phyloP scores from a whole-genome alignment of 1,140 invertebrate species.

The Heliconius eleuchia region DNA sequence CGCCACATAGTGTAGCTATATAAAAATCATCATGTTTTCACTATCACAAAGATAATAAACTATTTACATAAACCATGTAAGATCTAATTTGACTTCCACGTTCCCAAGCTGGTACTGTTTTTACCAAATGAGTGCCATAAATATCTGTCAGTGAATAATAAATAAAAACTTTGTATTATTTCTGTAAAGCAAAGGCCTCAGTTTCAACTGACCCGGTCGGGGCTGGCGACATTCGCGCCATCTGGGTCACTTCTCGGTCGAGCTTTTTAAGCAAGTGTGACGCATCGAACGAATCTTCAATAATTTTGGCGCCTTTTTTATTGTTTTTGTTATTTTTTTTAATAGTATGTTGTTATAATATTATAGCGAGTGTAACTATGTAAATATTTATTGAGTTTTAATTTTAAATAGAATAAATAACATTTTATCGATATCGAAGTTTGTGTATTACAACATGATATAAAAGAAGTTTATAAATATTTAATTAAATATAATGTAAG shows the following conservation, averaged over 20 bases:
- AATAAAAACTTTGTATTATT: constrained; percentile 39
- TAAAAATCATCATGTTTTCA: too few relatives aligned
- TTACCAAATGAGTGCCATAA: constrained; percentile 19
- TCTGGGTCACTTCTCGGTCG: constrained; percentile 66
- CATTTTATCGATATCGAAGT: too few relatives aligned
- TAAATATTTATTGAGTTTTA: too few relatives aligned
- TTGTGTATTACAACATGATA: neutral
- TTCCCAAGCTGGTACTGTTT: neutral
- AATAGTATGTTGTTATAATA: too few relatives aligned
- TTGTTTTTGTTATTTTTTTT: neutral
- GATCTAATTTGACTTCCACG: neutral
- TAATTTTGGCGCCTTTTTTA: neutral
- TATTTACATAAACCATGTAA: too few relatives aligned
- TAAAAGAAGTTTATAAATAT: neutral
- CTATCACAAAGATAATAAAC: too few relatives aligned
- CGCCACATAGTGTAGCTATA: too few relatives aligned
- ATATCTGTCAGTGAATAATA: constrained; percentile 36
- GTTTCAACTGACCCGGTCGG: constrained; percentile 73
- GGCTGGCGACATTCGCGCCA: constrained; percentile 73
- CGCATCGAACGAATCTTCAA: constrained; percentile 6
- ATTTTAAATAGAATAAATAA: too few relatives aligned
- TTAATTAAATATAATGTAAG: constrained; percentile 52
- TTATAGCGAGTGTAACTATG: too few relatives aligned
- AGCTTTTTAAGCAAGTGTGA: constrained; percentile 10
- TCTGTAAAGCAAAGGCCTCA: constrained; percentile 51